These are phyloP conservation scores for Procambarus clarkii DNA, from an alignment of 1,140 invertebrate species.

Conservation along the genomic window DNA sequence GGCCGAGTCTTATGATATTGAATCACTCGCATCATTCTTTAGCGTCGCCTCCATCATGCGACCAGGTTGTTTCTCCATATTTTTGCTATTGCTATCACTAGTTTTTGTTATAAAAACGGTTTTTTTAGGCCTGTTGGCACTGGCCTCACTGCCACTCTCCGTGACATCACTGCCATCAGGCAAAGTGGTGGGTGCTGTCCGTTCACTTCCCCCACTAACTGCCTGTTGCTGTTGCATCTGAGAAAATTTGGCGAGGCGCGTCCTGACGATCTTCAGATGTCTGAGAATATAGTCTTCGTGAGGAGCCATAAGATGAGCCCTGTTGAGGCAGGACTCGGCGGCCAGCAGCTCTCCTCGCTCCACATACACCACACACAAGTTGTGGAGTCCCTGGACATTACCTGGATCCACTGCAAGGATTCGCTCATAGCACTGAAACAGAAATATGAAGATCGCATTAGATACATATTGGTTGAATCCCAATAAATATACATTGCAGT, in stretches of 20 bases:
- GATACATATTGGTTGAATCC: no score
- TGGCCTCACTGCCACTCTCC: conserved; percentile 31
- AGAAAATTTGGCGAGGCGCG: conserved; percentile 76
- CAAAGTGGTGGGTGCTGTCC: conserved; percentile 21
- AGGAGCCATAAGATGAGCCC: conserved; percentile 87
- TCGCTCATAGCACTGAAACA: conserved; percentile 88
- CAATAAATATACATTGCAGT: no score
- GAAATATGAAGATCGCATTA: no score
- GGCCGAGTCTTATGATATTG: conserved; percentile 56
- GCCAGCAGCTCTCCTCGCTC: conserved; percentile 89
- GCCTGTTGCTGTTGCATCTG: conserved; percentile 54
- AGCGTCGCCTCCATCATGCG: conserved; percentile 35
- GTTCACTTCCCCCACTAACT: conserved; percentile 30
- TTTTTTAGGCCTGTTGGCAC: conserved; percentile 62
- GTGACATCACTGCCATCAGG: conserved; percentile 14
- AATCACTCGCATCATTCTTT: conserved; percentile 60
- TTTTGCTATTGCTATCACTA: conserved; percentile 63
- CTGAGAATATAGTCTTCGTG: conserved; percentile 92
- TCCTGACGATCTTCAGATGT: conserved; percentile 90
- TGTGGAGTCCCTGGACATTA: conserved; percentile 96
- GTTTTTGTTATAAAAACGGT: conserved; percentile 68
- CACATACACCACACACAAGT: conserved; percentile 96
- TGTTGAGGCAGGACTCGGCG: conserved; percentile 89
- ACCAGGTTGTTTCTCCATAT: conserved; percentile 47
- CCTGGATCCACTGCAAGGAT: conserved; percentile 91